Evolutionary conservation across 2,113 vertebrate genomes (phyloP).

Genomic region (Tupaia tana): DNA sequence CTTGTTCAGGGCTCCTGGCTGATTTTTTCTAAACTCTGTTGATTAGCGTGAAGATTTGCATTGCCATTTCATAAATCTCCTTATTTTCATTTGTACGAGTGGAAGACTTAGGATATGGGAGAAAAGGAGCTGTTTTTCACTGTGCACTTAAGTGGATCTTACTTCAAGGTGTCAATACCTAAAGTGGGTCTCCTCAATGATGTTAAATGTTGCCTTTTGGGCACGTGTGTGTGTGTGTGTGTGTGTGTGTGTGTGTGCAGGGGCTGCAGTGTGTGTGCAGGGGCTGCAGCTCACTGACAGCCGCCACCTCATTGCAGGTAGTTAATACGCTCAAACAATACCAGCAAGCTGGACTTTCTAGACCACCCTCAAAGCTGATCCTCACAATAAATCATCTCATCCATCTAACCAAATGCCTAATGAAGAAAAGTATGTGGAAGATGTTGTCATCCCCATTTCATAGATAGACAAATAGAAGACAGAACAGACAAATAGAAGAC

Average conservation of each 20-base stretch:
- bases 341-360: background rate
- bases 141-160: conserved; percentile 78
- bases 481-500: background rate
- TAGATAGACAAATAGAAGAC: background rate
- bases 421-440: background rate
- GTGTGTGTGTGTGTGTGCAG: no score
- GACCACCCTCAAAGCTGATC: background rate
- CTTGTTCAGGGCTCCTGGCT: conserved; percentile 78
- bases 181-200: conserved; percentile 38
- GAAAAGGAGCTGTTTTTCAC: conserved; percentile 58
- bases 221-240: background rate
- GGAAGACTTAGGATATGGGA: conserved; percentile 11
- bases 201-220: conserved; percentile 55
- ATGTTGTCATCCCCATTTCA: background rate
- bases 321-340: background rate
- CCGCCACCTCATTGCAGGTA: background rate
- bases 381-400: background rate
- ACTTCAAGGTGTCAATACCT: conserved; percentile 71
- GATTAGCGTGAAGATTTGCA: conserved; percentile 83
- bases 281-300: background rate
- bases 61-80: conserved; percentile 82
- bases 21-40: conserved; percentile 77
- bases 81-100: conserved; percentile 78
- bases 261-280: no score
- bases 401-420: background rate